phyloP scores from a whole-genome alignment of 1,140 invertebrate genomes.

The Brachionus koreanus region DNA sequence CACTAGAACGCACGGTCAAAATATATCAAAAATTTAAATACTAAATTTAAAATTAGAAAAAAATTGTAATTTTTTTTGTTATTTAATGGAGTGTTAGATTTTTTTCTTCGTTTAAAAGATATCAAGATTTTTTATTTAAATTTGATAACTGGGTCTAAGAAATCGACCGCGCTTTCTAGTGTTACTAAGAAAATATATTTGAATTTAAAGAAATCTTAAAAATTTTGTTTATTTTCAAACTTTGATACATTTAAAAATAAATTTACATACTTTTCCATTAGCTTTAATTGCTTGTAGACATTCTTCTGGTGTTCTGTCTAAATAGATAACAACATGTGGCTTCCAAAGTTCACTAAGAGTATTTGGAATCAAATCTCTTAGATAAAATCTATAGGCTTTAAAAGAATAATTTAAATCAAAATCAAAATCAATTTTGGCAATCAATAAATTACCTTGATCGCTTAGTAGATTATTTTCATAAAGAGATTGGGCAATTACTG shows the following conservation, averaged over 20 bases:
- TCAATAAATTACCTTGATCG: neutral
- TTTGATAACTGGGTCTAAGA: too few relatives aligned
- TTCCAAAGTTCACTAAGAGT: slow-evolving; percentile 40
- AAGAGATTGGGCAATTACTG: slow-evolving; percentile 31
- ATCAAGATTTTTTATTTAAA: too few relatives aligned
- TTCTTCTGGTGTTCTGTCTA: slow-evolving; percentile 9
- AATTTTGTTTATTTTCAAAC: too few relatives aligned
- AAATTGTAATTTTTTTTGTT: too few relatives aligned
- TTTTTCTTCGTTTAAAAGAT: too few relatives aligned
- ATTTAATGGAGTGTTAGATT: too few relatives aligned
- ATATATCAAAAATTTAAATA: too few relatives aligned
- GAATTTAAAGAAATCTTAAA: too few relatives aligned
- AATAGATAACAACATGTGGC: slow-evolving; percentile 43
- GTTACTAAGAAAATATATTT: too few relatives aligned
- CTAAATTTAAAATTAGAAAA: too few relatives aligned
- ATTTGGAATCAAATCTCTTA: slow-evolving; percentile 35
- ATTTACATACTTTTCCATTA: slow-evolving; percentile 38
- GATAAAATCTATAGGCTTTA: slow-evolving; percentile 41
- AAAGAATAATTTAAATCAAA: neutral
- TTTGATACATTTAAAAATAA: neutral
- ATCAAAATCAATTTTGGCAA: neutral
- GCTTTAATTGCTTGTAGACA: slow-evolving; percentile 23
- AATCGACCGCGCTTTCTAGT: too few relatives aligned
- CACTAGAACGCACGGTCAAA: neutral
- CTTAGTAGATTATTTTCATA: slow-evolving; percentile 11